Evolutionary conservation across 2,888 invertebrate species (phyloP), one percentile per base, ranked within the genome.

Genomic region (Cephalotes varians): DNA sequence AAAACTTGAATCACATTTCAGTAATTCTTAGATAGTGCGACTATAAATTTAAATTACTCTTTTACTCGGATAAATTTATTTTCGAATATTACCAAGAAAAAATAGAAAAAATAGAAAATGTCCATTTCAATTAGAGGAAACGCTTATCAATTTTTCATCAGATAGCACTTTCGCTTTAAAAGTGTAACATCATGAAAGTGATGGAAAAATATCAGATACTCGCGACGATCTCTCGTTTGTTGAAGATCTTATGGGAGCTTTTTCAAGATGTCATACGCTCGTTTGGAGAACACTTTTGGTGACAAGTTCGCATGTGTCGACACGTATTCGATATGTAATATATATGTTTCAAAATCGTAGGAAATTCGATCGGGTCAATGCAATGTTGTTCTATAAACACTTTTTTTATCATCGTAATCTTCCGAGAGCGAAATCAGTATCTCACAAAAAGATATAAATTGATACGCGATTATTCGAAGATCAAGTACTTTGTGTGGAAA

Each of bases 211-310:
- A 4, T 37, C 21, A 31, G 58, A 60, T 44, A 31, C 34, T 60
- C 44, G 47, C 7, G 73, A 60, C 21, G 40, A 44, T 47, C 21
- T 60, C 44, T 60, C 44, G 44, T 58, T 73, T 44, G 31, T 44
- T 10, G 18, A 0, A 47, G 25, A 47, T 73, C 47, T 47, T 28
- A 12, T 2, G 1, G 3, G 28, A 40, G 12, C 28, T 40, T 28
- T 12, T 47, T 15, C 31, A 34, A 44, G 21, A 34, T 44, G 18
- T 44, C 58, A n/a, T 44, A 47, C 18, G 2, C 31, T 60, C 21
- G 21, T 28, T 73, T 15, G 58, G 15, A 21, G 58, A 58, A 58
- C 28, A 56, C 10, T 65, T 44, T 71, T 12, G 7, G 12, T 71
- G 25, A 71, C 6, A 3, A 25, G 37, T 71, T 51, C 12, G 49